Conservation (phyloP, 2,113 vertebrate species). For the Scortum barcoo region DNA sequence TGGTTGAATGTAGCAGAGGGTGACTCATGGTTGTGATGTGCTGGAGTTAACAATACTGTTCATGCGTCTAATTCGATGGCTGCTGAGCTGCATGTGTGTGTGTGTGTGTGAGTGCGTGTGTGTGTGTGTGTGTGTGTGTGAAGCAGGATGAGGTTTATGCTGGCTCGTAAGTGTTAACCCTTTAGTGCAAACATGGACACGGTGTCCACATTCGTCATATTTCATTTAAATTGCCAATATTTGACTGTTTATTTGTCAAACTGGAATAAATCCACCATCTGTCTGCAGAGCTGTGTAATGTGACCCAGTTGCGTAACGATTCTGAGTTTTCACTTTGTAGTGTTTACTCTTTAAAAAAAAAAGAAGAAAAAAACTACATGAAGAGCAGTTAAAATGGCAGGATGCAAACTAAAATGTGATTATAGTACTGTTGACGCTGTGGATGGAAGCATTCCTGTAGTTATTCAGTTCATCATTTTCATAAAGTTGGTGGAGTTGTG, state of each 20-base stretch:
- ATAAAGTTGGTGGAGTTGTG: not conserved
- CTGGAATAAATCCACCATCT: slow-evolving; percentile 22
- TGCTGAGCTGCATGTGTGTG: slow-evolving; percentile 49
- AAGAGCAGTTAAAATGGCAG: slow-evolving; percentile 53
- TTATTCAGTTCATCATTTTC: not conserved
- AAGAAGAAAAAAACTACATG: not conserved
- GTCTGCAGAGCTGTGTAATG: slow-evolving; percentile 28
- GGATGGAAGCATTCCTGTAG: not conserved
- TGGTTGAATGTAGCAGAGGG: slow-evolving; percentile 61
- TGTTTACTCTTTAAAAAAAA: slow-evolving; percentile 11
- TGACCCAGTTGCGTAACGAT: slow-evolving; percentile 45
- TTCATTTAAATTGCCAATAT: not conserved
- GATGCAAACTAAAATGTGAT: slow-evolving; percentile 1
- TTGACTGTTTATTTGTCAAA: not conserved
- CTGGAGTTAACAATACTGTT: slow-evolving; percentile 73
- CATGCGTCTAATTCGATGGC: slow-evolving; percentile 68
- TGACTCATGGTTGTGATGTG: slow-evolving; percentile 76
- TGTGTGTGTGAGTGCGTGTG: slow-evolving; percentile 33
- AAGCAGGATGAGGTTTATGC: slow-evolving; percentile 38
- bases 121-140: slow-evolving; percentile 13
- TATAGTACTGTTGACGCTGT: not conserved
- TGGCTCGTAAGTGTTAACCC: slow-evolving; percentile 61
- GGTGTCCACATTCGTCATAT: slow-evolving; percentile 33
- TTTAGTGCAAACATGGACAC: slow-evolving; percentile 39
- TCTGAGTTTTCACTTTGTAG: not conserved